Conservation (phyloP, 2,888 invertebrate species). For the Fragum sueziense region DNA sequence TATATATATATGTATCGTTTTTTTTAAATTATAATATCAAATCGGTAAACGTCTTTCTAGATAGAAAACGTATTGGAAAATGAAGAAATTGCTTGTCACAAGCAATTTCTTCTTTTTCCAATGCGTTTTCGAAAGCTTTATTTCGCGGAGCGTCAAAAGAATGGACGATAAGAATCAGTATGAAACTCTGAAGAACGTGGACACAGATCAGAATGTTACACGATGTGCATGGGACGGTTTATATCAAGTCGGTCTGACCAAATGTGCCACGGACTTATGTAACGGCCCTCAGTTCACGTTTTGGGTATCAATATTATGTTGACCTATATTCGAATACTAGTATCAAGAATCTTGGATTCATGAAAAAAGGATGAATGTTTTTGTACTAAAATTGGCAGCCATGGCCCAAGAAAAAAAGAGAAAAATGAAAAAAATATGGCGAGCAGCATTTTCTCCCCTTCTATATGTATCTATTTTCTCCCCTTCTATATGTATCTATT, state of each 20-base stretch:
- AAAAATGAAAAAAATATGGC: neutral
- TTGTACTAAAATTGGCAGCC: too few species aligned
- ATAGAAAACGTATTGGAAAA: neutral
- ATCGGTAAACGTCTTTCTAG: neutral
- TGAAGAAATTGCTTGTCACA: neutral
- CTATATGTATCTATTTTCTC: too few species aligned
- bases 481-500: too few species aligned
- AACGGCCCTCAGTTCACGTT: slow-evolving; percentile 40
- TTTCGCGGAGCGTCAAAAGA: too few species aligned
- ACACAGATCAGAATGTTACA: slow-evolving; percentile 32
- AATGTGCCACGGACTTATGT: slow-evolving; percentile 44
- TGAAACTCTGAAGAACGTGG: neutral
- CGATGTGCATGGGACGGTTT: slow-evolving; percentile 41
- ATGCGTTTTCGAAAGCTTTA: neutral
- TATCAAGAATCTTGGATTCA: neutral
- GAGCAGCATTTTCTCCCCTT: neutral
- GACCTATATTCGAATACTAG: neutral
- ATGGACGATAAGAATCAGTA: slow-evolving; percentile 18
- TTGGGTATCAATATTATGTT: neutral
- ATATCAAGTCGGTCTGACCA: slow-evolving; percentile 39
- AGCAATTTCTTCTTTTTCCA: neutral
- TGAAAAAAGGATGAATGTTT: neutral
- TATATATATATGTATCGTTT: too few species aligned
- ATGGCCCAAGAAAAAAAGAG: too few species aligned
- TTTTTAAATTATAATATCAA: too few species aligned